Evolutionary conservation across 1,140 invertebrate genomes (phyloP).

Genomic region (Drosophila kepulauana): DNA sequence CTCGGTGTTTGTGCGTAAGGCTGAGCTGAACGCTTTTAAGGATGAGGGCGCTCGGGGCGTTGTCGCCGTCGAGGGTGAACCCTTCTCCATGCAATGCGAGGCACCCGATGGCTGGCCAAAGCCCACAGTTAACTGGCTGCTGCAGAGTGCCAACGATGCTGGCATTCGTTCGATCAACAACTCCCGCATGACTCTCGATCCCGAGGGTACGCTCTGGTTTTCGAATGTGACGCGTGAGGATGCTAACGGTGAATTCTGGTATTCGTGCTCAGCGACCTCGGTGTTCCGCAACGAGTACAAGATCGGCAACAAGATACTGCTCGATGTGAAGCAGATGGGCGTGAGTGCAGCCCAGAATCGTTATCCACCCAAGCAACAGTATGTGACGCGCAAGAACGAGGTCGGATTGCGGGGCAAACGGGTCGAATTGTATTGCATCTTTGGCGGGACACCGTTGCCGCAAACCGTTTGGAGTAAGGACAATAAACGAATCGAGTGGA

Average conservation of each 20-base stretch:
- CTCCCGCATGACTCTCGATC: constrained; percentile 96
- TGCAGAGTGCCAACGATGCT: constrained; percentile 90
- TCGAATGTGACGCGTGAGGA: constrained; percentile 96
- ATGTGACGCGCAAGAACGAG: constrained; percentile 94
- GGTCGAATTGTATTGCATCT: constrained; percentile 95
- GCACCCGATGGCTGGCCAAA: constrained; percentile 97
- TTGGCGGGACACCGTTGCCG: constrained; percentile 94
- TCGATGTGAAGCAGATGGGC: constrained; percentile 92
- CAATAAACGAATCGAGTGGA: constrained; percentile 88
- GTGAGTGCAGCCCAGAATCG: constrained; percentile 91
- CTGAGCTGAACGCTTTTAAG: constrained; percentile 96
- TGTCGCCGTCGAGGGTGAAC: constrained; percentile 93
- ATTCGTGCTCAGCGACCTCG: constrained; percentile 95
- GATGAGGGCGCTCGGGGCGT: constrained; percentile 89
- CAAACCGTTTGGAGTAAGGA: constrained; percentile 95
- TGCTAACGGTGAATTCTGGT: constrained; percentile 92
- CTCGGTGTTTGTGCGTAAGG: constrained; percentile 97
- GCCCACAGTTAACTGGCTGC: constrained; percentile 96
- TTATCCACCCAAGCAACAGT: constrained; percentile 91
- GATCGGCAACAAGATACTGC: constrained; percentile 92
- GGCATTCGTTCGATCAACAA: constrained; percentile 95
- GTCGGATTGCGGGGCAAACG: constrained; percentile 93
- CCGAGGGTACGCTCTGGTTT: constrained; percentile 97
- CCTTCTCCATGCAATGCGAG: constrained; percentile 93
- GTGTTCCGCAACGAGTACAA: constrained; percentile 96